Percentiles rank a stretch among this genome's conserved stretches.
Evolutionary conservation across 2,888 invertebrate genomes (phyloP).

Genomic region (Ichneumon xanthorius): DNA sequence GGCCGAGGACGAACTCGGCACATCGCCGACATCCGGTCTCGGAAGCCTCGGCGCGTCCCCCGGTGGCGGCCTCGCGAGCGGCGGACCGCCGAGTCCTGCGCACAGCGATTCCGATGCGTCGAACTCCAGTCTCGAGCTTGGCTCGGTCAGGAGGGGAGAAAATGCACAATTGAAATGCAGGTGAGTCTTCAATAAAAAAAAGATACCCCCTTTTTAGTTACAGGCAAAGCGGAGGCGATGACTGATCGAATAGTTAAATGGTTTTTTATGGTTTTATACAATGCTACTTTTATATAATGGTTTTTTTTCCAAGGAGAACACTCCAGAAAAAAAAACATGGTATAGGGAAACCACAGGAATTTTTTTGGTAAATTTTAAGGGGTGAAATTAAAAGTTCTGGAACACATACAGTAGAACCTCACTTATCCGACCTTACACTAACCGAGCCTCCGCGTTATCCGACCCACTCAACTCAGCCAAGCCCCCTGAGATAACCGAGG

Average conservation of each 20-base stretch:
- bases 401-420: too few species aligned
- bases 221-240: background rate
- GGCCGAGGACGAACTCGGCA: slow-evolving; percentile 82
- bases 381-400: background rate
- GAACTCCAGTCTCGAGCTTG: slow-evolving; percentile 82
- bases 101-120: slow-evolving; percentile 84
- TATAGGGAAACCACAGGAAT: background rate
- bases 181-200: slow-evolving; percentile 70
- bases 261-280: background rate
- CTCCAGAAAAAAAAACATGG: background rate
- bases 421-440: too few species aligned
- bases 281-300: background rate
- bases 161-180: slow-evolving; percentile 84
- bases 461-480: too few species aligned
- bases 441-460: too few species aligned
- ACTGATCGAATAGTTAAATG: background rate
- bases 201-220: background rate
- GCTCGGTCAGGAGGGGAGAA: slow-evolving; percentile 81
- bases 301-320: background rate
- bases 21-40: slow-evolving; percentile 76
- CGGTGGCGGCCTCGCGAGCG: slow-evolving; percentile 73
- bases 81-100: slow-evolving; percentile 82
- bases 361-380: background rate
- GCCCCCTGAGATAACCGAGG: too few species aligned
- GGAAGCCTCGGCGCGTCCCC: slow-evolving; percentile 76